Evolutionary conservation across 2,797 vertebrate genomes (phyloP), one percentile per base, ranked within the genome.

Genomic region (Echiichthys vipera): DNA sequence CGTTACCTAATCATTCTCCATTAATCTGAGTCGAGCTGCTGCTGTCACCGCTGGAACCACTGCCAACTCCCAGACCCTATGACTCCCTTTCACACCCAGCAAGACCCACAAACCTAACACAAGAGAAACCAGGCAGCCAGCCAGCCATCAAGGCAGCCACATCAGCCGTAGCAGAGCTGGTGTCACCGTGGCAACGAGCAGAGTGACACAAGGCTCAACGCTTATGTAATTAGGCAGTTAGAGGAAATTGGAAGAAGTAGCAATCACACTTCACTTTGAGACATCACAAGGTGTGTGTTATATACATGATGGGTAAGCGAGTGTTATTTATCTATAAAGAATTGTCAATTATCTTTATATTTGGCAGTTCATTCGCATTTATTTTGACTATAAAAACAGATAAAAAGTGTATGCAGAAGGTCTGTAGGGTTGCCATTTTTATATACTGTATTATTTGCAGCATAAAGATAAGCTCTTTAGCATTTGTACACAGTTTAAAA

Each of bases 1-100:
- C 25, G 75, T 69, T 79, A 57, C 76, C 89, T 90, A 92, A 94
- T 93, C 87, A 93, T 86, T 91, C 86, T 88, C 84, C 85, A 93
- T 93, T 92, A 92, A 93, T 93, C 88, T 80, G 73, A 80, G 78
- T 70, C 22, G 56, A 86, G 82, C 29, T 53, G 58, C 78, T 65
- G 78, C 84, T 84, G 80, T 89, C 89, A 81, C 27, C 5, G 22
- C 51, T 20, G 46, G 51, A 76, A 17, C 64, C 34, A 1, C 59
- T 40, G 70, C 66, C 80, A 62, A 64, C 50, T 42, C 36, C 0
- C 17, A 61, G 39, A 56, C 24, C 68, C 37, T 39, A 14, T 8
- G 15, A 68, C 30, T 71, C 32, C 49, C 25, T 61, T 70, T 83
- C 66, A 50, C 79, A 65, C 77, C 71, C 78, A 61, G 61, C 27